Evolutionary conservation across 2,113 vertebrate species (phyloP), one percentile per base, ranked within the genome.

Genomic region (Toxotes jaculatrix): DNA sequence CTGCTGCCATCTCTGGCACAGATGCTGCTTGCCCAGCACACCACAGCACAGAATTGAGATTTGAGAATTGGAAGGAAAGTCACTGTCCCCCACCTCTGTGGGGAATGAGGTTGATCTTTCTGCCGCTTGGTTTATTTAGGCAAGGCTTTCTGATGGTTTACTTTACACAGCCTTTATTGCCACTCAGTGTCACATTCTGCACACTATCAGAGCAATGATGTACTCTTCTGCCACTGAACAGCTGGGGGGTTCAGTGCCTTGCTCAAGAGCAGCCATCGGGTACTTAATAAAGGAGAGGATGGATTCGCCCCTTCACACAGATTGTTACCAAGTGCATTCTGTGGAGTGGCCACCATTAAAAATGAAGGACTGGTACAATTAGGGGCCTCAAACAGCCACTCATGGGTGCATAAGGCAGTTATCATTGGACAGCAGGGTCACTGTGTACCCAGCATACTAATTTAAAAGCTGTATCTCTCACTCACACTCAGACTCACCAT

Each of bases 401-500:
- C 45, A 23, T 42, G 55, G n/a, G 16, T 70, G 74, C 78, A 87
- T 80, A 64, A 77, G 79, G 83, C 73, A 31, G 71, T 71, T 79
- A 76, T 84, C 74, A 72, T 19, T 75, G 74, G 55, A 74, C 67
- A 70, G 79, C 63, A 77, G 80, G 57, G 82, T 83, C 79, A 63
- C 67, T 40, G 61, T 32, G 21, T 43, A 51, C n/a, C 59, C 56
- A 34, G 80, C 42, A 79, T 85, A 74, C 73, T 69, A 43, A 82
- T 84, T 38, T 36, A 55, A 42, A 65, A 57, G 66, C 59, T 78
- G 34, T 43, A 38, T 61, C 61, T 45, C 64, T 43, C 43, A 1
- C 56, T 32, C 66, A 40, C 65, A 42, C 45, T 43, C 72, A 51
- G 17, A 60, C 40, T 38, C 49, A 68, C 17, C 17, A n/a, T 11